Percentiles rank a stretch among this genome's conserved stretches.
These are phyloP conservation scores for Coremacera marginata DNA, from an alignment of 2,888 invertebrate genomes.

Conservation along the genomic window DNA sequence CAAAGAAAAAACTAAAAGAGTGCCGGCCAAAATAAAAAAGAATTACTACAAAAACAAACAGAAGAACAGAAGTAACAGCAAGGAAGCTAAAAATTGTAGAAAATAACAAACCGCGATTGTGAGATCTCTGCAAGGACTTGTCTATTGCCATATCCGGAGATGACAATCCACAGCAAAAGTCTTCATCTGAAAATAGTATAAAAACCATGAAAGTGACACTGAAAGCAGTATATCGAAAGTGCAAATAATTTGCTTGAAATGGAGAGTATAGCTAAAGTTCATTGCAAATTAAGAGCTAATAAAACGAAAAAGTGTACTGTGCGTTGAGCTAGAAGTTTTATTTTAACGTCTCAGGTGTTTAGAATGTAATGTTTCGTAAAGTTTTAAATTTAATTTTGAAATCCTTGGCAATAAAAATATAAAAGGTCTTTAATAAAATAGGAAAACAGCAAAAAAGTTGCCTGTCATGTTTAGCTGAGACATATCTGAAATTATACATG, in stretches of 20 bases:
- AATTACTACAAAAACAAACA: neutral
- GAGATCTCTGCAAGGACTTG: constrained; percentile 61
- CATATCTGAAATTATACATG: too few species aligned
- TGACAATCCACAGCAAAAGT: constrained; percentile 88
- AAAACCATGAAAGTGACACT: neutral
- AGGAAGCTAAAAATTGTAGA: neutral
- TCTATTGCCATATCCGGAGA: constrained; percentile 82
- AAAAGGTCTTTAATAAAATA: too few species aligned
- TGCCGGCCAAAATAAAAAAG: neutral
- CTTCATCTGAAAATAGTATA: constrained; percentile 79
- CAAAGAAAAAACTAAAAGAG: neutral
- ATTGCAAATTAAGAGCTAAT: too few species aligned
- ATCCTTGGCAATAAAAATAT: too few species aligned
- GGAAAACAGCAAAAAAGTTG: too few species aligned
- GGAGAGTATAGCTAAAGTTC: neutral
- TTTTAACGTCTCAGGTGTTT: too few species aligned
- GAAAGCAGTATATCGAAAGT: neutral
- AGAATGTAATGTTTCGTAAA: too few species aligned
- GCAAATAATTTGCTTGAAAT: neutral
- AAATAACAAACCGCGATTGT: constrained; percentile 68
- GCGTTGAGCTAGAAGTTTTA: too few species aligned
- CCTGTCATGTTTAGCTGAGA: too few species aligned
- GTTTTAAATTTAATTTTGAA: too few species aligned
- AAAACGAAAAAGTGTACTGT: too few species aligned
- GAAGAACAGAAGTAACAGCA: neutral